Evolutionary conservation across 2,113 vertebrate genomes (phyloP).

Genomic region (Nanorana parkeri): DNA sequence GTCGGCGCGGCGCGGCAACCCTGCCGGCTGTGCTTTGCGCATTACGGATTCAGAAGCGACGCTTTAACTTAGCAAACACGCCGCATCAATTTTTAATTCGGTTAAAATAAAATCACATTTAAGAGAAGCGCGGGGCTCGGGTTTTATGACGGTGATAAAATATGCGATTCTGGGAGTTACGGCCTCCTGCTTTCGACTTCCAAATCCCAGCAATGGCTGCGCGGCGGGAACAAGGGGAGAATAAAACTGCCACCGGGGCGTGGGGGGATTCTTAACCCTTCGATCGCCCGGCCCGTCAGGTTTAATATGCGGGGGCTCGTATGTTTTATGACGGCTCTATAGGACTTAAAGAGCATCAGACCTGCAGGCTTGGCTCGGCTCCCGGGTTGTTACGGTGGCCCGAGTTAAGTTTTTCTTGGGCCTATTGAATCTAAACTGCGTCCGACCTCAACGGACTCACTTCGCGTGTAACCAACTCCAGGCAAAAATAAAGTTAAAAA

Average conservation of each 20-base stretch:
- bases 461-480: too few species aligned
- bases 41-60: slow-evolving; percentile 28
- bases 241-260: background rate
- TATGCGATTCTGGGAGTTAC: slow-evolving; percentile 6
- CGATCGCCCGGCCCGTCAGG: too few species aligned
- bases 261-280: background rate
- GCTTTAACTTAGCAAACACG: slow-evolving; percentile 41
- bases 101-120: slow-evolving; percentile 37
- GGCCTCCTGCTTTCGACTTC: background rate
- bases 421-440: too few species aligned
- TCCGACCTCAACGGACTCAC: too few species aligned
- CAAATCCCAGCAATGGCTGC: background rate
- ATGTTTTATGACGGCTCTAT: too few species aligned
- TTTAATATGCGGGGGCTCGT: too few species aligned
- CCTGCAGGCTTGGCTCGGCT: too few species aligned
- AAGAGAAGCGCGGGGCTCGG: slow-evolving; percentile 8
- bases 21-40: slow-evolving; percentile 11
- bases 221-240: background rate
- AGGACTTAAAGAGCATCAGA: too few species aligned
- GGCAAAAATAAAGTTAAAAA: too few species aligned
- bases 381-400: too few species aligned
- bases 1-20: background rate
- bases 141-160: slow-evolving; percentile 39
- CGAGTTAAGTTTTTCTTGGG: too few species aligned
- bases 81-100: slow-evolving; percentile 50